Percentiles rank a stretch among this genome's conserved stretches.
phyloP scores from a whole-genome alignment of 2,888 invertebrate species.

The Rhingia rostrata region DNA sequence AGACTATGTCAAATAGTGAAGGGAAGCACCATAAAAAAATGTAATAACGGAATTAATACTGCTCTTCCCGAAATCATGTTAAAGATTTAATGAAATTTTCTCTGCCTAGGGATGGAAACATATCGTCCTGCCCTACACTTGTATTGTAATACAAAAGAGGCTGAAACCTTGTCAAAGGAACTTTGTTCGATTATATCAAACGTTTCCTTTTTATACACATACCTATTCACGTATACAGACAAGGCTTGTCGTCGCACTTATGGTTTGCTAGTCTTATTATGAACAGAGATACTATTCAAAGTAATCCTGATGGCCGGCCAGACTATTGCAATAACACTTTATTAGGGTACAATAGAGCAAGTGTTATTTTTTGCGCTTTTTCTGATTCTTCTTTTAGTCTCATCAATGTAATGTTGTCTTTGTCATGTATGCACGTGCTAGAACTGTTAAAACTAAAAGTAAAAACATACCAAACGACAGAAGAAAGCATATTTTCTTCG shows the following conservation, averaged over 20 bases:
- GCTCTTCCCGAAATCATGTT: constrained; percentile 4
- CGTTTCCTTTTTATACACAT: background rate
- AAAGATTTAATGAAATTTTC: constrained; percentile 64
- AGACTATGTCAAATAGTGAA: constrained; percentile 9
- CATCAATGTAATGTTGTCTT: background rate
- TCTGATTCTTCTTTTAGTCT: constrained; percentile 2
- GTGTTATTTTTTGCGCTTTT: constrained; percentile 37
- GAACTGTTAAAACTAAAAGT: constrained; percentile 33
- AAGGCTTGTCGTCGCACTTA: constrained; percentile 36
- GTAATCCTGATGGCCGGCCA: constrained; percentile 47
- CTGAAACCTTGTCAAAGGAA: constrained; percentile 24
- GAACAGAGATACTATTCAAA: constrained; percentile 34
- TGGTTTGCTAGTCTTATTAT: constrained; percentile 34
- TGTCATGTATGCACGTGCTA: constrained; percentile 37
- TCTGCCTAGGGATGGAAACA: constrained; percentile 40
- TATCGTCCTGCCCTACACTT: constrained; percentile 38
- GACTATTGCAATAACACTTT: constrained; percentile 68
- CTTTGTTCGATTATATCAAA: constrained; percentile 18
- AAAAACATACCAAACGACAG: constrained; percentile 26
- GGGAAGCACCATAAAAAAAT: background rate
- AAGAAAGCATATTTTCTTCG: constrained; percentile 27
- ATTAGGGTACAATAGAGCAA: constrained; percentile 69
- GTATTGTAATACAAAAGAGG: constrained; percentile 11
- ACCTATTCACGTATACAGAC: background rate
- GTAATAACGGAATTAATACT: background rate